A percentile compares a stretch with the other conserved stretches of the same genome.
Evolutionary conservation across 1,140 invertebrate species (phyloP).

Genomic region (Papilio polytes): DNA sequence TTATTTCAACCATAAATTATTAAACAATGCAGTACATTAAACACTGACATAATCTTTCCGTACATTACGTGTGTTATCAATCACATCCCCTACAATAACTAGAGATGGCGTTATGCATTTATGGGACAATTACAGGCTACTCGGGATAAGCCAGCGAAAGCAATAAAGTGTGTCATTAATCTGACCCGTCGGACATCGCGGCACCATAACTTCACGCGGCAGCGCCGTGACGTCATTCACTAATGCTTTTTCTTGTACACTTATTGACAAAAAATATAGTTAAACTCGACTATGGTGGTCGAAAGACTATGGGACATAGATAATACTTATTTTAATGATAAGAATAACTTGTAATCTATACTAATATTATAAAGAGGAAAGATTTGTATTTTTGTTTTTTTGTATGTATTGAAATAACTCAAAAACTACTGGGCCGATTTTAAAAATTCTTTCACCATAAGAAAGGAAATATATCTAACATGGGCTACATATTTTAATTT

Average conservation of each 20-base stretch:
- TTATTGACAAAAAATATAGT: background rate
- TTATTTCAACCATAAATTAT: background rate
- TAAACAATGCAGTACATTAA: constrained; percentile 2
- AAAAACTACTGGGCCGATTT: too few relatives aligned
- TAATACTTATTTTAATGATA: too few relatives aligned
- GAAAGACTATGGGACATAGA: background rate
- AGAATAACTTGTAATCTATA: too few relatives aligned
- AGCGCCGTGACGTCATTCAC: constrained; percentile 30
- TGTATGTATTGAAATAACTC: too few relatives aligned
- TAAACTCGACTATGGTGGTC: background rate
- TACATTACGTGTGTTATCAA: constrained; percentile 30
- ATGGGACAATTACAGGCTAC: constrained; percentile 38
- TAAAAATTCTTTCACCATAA: too few relatives aligned
- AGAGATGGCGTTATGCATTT: constrained; percentile 36
- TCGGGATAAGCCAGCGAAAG: constrained; percentile 37
- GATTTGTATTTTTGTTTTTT: too few relatives aligned
- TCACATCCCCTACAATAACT: constrained; percentile 36
- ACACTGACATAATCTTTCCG: constrained; percentile 4
- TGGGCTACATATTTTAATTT: too few relatives aligned
- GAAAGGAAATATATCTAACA: too few relatives aligned
- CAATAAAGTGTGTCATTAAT: constrained; percentile 41
- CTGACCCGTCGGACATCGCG: constrained; percentile 39
- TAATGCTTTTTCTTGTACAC: constrained; percentile 25
- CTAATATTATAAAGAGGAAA: too few relatives aligned
- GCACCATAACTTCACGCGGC: constrained; percentile 34